These are phyloP conservation scores for Apis dorsata DNA, from an alignment of 1,140 invertebrate genomes.

Conservation along the genomic window DNA sequence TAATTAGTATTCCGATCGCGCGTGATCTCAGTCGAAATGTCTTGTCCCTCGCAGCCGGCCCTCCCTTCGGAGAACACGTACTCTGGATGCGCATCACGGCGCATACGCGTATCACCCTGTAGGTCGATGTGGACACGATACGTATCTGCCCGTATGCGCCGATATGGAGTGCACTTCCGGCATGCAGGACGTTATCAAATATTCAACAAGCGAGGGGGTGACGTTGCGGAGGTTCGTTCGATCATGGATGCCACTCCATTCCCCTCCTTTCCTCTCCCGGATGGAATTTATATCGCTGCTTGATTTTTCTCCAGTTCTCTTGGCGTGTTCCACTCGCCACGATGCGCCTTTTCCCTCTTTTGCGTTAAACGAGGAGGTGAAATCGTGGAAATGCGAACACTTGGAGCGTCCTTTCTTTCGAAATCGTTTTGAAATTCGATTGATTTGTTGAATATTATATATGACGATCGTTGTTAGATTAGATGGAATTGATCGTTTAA, in stretches of 20 bases:
- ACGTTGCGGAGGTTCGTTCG: slow-evolving; percentile 11
- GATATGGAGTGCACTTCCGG: slow-evolving; percentile 61
- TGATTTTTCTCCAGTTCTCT: slow-evolving; percentile 19
- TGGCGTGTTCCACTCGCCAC: slow-evolving; percentile 1
- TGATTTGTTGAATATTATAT: no score
- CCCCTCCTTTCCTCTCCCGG: background rate
- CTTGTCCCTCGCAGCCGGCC: slow-evolving; percentile 3
- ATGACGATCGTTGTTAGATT: no score
- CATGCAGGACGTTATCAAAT: slow-evolving; percentile 60
- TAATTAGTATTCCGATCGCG: slow-evolving; percentile 28
- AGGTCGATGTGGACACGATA: slow-evolving; percentile 51
- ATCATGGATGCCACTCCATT: slow-evolving; percentile 28
- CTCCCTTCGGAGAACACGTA: slow-evolving; percentile 36
- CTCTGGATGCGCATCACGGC: slow-evolving; percentile 51
- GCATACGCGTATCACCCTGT: slow-evolving; percentile 51
- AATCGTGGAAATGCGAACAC: no score
- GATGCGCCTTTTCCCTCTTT: no score
- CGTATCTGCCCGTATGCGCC: slow-evolving; percentile 49
- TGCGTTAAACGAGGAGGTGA: no score
- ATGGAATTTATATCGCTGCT: slow-evolving; percentile 45
- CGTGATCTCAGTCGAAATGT: slow-evolving; percentile 20
- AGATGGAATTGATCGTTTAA: no score
- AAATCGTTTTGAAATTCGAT: no score
- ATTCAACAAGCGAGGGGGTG: slow-evolving; percentile 43
- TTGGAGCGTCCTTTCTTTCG: no score